A percentile compares a stretch with the other conserved stretches of the same genome.
Conservation (phyloP, 2,888 invertebrate genomes). For the Dasypogon diadema region DNA sequence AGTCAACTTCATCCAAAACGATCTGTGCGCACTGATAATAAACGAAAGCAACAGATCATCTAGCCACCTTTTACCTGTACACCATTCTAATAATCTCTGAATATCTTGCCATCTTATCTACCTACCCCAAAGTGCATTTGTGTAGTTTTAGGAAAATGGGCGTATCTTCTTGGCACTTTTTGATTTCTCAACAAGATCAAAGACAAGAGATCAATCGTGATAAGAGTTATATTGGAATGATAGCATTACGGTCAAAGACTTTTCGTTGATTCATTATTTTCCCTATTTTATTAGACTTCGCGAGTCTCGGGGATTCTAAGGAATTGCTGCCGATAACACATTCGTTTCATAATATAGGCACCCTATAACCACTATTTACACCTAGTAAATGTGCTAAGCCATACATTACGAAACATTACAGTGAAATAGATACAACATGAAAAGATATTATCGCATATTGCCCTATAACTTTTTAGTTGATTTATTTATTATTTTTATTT, state of each 20-base stretch:
- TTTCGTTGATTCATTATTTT: constrained; percentile 23
- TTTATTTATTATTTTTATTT: no score
- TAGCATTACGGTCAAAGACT: background rate
- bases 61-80: constrained; percentile 16
- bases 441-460: no score
- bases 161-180: constrained; percentile 42
- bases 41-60: constrained; percentile 1
- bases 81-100: constrained; percentile 14
- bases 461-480: no score
- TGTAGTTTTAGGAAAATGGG: constrained; percentile 41
- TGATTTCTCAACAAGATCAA: constrained; percentile 40
- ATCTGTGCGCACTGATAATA: background rate
- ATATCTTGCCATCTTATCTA: constrained; percentile 41
- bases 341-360: no score
- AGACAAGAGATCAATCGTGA: constrained; percentile 26
- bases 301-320: no score
- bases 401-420: no score
- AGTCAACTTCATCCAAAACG: constrained; percentile 17
- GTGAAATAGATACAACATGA: no score
- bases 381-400: no score
- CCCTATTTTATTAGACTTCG: no score
- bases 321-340: no score
- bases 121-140: constrained; percentile 15
- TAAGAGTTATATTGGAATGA: background rate
- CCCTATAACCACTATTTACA: no score